Conservation (phyloP, 2,113 vertebrate genomes). For the Plestiodon gilberti region DNA sequence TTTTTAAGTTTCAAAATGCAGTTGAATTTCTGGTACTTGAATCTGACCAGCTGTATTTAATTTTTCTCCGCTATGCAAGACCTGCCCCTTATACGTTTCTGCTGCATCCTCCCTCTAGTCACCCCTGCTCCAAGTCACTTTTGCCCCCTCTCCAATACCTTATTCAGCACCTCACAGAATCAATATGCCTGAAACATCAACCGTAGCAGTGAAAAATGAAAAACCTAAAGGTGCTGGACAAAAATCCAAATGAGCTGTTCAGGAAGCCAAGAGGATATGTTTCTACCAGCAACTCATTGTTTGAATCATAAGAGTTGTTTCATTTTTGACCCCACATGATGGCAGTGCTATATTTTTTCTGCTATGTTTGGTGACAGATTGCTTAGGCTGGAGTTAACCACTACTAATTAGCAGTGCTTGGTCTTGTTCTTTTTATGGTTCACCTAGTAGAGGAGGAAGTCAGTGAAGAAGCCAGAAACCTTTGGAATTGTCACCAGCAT, state of each 20-base stretch:
- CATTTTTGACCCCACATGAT: not conserved
- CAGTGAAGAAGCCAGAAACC: not conserved
- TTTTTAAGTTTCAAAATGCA: not conserved
- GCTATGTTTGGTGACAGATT: not conserved
- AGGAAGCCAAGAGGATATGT: not conserved
- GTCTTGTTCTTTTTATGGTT: conserved; percentile 28
- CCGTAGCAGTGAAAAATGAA: not conserved
- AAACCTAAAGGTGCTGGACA: not conserved
- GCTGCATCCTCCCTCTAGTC: not conserved
- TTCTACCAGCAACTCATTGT: not conserved
- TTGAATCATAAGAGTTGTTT: not conserved
- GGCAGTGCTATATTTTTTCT: conserved; percentile 12
- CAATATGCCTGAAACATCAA: too few species aligned
- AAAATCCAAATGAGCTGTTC: not conserved
- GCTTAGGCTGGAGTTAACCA: conserved; percentile 17
- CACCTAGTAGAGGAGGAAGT: conserved; percentile 1
- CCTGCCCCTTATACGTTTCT: not conserved
- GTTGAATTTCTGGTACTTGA: not conserved
- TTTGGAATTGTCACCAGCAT: not conserved
- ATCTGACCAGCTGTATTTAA: not conserved
- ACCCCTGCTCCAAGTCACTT: too few species aligned
- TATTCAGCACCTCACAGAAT: not conserved
- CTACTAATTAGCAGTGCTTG: conserved; percentile 5
- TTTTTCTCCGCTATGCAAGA: not conserved
- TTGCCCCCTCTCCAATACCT: not conserved